Conservation (phyloP, 1,140 invertebrate species). For the Drosophila sucinea region DNA sequence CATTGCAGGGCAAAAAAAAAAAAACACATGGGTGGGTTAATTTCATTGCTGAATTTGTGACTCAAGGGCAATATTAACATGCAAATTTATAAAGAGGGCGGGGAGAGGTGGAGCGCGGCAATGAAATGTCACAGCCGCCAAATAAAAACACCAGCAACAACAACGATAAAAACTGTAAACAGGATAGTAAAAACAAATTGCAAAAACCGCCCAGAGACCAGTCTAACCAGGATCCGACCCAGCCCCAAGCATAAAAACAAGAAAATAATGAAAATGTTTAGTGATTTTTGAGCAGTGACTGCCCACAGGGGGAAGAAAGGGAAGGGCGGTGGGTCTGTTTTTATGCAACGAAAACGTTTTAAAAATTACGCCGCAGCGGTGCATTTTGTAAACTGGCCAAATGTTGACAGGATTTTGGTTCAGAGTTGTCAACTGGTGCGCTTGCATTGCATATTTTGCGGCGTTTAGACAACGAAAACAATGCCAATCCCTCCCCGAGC, state of each 20-base stretch:
- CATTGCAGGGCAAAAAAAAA: slow-evolving; percentile 24
- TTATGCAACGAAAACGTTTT: slow-evolving; percentile 49
- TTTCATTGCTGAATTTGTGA: slow-evolving; percentile 76
- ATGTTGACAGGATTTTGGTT: slow-evolving; percentile 46
- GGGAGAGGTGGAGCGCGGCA: slow-evolving; percentile 9
- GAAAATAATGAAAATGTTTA: slow-evolving; percentile 55
- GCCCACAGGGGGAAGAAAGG: neutral
- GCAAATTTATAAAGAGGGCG: slow-evolving; percentile 68
- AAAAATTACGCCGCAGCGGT: slow-evolving; percentile 69
- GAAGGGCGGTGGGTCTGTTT: neutral
- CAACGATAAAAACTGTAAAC: slow-evolving; percentile 42
- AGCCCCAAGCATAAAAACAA: slow-evolving; percentile 48
- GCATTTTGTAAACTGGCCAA: slow-evolving; percentile 50
- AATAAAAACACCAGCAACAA: slow-evolving; percentile 53
- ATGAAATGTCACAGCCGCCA: slow-evolving; percentile 69
- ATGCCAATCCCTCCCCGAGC: slow-evolving; percentile 50
- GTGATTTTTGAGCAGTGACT: slow-evolving; percentile 57
- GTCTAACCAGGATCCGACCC: slow-evolving; percentile 11
- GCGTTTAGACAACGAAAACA: slow-evolving; percentile 68
- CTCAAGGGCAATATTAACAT: slow-evolving; percentile 81
- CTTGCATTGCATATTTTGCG: slow-evolving; percentile 73
- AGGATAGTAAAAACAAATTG: slow-evolving; percentile 70
- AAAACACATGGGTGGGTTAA: slow-evolving; percentile 49
- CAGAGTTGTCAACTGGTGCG: slow-evolving; percentile 44
- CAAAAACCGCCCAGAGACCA: slow-evolving; percentile 23